Evolutionary conservation across 2,113 vertebrate species (phyloP), one percentile per base, ranked within the genome.

Genomic region (Pseudopodoces humilis): DNA sequence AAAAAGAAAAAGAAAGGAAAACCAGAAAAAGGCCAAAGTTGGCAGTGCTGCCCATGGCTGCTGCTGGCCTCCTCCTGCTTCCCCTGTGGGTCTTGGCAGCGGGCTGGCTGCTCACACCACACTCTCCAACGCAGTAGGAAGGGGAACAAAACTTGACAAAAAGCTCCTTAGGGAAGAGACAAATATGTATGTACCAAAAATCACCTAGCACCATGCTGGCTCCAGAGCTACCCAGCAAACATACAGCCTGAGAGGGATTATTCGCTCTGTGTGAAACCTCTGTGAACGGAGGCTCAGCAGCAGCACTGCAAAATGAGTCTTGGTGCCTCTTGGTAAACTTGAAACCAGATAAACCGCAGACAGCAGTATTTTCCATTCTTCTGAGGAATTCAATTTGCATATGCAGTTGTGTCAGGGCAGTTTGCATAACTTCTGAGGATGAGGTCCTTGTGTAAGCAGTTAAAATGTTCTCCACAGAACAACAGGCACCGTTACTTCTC

Each of bases 281-380:
- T 60, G 79, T 41, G 53, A 25, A 3, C 13, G 18, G 55, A 25
- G 65, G 56, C 11, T 63, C 53, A 37, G 46, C 59, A 71, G 50
- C 80, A 76, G 84, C 39, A 3, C 88, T 97, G 97, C 92, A 93
- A 96, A 92, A 96, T 85, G 75, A 13, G 65, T 94, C 77, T 76
- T 39, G 7, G 7, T 55, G 20, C 59, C 74, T 83, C 87, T 97
- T 96, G 11, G 97, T 98, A 96, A 97, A 85, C 86, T 95, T 52
- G 78, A 97, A 98, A 96, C 97, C 95, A 97, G 96, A 97, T 90
- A 96, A 98, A 98, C 98, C 97, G 0, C 97, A 97, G 81, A 95
- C 88, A 95, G 65, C 98, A 79, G 91, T 90, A 96, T 94, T 98
- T 98, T 98, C 98, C 98, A 97, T 96, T 97, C 91, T 95, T 96